These are phyloP conservation scores for Drosophila lutescens DNA, from an alignment of 2,888 invertebrate genomes.

Conservation along the genomic window DNA sequence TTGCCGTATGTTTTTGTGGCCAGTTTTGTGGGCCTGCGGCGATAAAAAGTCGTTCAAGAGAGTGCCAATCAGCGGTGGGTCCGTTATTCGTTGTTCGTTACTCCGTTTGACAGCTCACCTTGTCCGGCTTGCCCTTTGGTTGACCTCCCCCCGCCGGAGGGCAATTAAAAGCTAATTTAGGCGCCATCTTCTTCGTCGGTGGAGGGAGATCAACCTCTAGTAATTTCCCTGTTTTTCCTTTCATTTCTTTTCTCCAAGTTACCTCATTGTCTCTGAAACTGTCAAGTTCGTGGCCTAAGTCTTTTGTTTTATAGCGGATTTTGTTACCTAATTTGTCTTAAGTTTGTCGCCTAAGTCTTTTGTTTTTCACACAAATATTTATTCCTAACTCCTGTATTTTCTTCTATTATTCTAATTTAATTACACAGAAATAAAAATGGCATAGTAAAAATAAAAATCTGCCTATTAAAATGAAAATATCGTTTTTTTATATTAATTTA, in stretches of 20 bases:
- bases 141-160: neutral
- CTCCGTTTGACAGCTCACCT: conserved; percentile 55
- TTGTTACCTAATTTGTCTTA: conserved; percentile 1
- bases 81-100: conserved; percentile 52
- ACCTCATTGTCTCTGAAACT: neutral
- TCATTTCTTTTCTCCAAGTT: neutral
- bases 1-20: conserved; percentile 47
- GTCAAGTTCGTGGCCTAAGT: conserved; percentile 20
- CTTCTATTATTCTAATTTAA: too few relatives aligned
- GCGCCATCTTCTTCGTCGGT: conserved; percentile 11
- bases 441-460: too few relatives aligned
- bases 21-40: conserved; percentile 53
- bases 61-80: conserved; percentile 62
- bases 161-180: conserved; percentile 51
- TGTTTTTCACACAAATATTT: too few relatives aligned
- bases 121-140: conserved; percentile 47
- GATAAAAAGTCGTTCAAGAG: conserved; percentile 72
- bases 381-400: too few relatives aligned
- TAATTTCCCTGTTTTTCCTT: neutral
- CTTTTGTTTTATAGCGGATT: conserved; percentile 1
- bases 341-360: conserved; percentile 4
- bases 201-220: neutral
- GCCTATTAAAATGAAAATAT: too few relatives aligned
- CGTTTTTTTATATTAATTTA: too few relatives aligned
- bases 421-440: too few relatives aligned